Conservation (phyloP, 2,888 invertebrate genomes). For the Lepidonotus clava region DNA sequence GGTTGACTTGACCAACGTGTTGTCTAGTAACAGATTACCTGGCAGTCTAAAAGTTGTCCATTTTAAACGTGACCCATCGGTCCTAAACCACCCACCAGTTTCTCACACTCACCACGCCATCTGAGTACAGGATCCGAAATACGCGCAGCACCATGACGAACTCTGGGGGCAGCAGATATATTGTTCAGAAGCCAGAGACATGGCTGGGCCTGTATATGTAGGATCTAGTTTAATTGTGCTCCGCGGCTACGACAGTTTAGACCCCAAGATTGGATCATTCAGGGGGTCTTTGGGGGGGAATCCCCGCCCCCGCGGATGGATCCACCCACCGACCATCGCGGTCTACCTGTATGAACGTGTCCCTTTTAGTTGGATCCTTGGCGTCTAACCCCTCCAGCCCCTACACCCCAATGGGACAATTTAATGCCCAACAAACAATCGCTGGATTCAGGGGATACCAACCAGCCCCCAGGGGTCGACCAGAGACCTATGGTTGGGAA, state of each 20-base stretch:
- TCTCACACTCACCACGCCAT: too few species aligned
- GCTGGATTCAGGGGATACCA: neutral
- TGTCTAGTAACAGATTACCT: too few species aligned
- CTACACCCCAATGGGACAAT: neutral
- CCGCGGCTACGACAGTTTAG: neutral
- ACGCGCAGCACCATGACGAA: too few species aligned
- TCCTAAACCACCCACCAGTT: too few species aligned
- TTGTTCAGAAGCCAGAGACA: too few species aligned
- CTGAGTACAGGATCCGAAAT: too few species aligned
- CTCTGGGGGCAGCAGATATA: too few species aligned
- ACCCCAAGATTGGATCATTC: neutral
- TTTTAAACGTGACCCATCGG: too few species aligned
- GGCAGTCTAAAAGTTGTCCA: too few species aligned
- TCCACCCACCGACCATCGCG: neutral
- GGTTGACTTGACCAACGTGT: too few species aligned
- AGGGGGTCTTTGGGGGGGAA: neutral
- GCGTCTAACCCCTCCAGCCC: neutral
- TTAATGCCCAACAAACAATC: neutral
- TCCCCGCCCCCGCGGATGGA: neutral
- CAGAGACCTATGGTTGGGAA: neutral
- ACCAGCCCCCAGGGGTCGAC: neutral
- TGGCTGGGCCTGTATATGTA: neutral
- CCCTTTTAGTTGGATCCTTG: neutral
- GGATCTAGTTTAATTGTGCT: constrained; percentile 4
- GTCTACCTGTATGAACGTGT: constrained; percentile 25